Evolutionary conservation across 2,888 invertebrate genomes (phyloP).

Genomic region (Cenopis cana): DNA sequence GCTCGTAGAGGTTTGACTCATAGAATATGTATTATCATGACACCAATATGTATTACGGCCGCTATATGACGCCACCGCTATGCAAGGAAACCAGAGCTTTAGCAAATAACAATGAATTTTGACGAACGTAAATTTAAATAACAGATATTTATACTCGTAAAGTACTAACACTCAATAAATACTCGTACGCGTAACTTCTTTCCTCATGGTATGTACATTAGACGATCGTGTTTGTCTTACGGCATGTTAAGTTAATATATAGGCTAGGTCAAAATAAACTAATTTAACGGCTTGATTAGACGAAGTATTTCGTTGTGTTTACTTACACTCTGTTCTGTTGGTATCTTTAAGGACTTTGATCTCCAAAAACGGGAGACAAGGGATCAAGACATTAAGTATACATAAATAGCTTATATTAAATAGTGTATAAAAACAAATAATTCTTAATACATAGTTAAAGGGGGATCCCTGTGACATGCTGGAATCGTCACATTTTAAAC

Average conservation of each 20-base stretch:
- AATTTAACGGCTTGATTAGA: slow-evolving; percentile 26
- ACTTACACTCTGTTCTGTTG: background rate
- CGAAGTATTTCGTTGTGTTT: slow-evolving; percentile 6
- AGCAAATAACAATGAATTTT: background rate
- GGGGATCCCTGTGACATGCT: no score
- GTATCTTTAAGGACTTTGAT: background rate
- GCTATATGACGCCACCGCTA: no score
- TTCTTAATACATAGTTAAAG: no score
- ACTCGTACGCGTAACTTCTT: slow-evolving; percentile 6
- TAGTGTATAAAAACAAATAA: background rate
- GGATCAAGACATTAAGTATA: no score
- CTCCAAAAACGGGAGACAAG: background rate
- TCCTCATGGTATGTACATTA: slow-evolving; percentile 1
- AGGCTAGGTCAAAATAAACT: slow-evolving; percentile 38
- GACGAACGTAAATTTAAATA: background rate
- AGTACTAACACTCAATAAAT: background rate
- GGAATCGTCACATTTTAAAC: no score
- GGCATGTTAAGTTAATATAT: slow-evolving; percentile 28
- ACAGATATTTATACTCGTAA: slow-evolving; percentile 10
- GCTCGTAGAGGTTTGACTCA: no score
- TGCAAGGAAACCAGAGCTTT: no score
- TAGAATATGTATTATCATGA: no score
- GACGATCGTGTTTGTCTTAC: slow-evolving; percentile 36
- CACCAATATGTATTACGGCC: no score
- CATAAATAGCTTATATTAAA: background rate